These are phyloP conservation scores for Odocoileus virginianus DNA, from an alignment of 2,113 vertebrate genomes.

Conservation along the genomic window DNA sequence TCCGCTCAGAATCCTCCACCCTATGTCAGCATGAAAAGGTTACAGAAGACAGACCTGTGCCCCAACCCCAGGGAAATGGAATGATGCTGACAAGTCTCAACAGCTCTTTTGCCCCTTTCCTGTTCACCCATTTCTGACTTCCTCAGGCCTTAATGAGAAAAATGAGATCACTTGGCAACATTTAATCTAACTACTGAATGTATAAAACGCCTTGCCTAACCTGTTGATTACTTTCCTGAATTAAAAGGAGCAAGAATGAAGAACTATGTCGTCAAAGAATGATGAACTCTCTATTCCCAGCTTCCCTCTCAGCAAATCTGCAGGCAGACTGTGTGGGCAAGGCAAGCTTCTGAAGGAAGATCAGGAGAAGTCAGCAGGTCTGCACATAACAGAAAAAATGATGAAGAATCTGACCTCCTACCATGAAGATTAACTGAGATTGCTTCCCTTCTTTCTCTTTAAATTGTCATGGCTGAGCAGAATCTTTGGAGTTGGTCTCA, in stretches of 20 bases:
- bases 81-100: background rate
- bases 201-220: background rate
- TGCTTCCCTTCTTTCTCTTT: background rate
- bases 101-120: background rate
- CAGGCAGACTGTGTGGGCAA: background rate
- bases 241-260: background rate
- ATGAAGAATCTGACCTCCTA: background rate
- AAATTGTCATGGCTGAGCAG: background rate
- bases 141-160: background rate
- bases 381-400: background rate
- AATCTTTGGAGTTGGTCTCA: background rate
- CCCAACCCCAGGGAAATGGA: background rate
- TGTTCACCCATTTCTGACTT: background rate
- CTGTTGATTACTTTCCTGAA: background rate
- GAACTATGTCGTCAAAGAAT: background rate
- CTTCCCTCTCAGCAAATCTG: background rate
- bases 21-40: background rate
- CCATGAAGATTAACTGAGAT: background rate
- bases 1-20: background rate
- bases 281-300: background rate
- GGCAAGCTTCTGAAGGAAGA: background rate
- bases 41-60: background rate
- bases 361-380: background rate
- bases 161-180: background rate
- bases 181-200: background rate